Evolutionary conservation across 2,888 invertebrate genomes (phyloP).

Genomic region (Drosophila subquinaria): DNA sequence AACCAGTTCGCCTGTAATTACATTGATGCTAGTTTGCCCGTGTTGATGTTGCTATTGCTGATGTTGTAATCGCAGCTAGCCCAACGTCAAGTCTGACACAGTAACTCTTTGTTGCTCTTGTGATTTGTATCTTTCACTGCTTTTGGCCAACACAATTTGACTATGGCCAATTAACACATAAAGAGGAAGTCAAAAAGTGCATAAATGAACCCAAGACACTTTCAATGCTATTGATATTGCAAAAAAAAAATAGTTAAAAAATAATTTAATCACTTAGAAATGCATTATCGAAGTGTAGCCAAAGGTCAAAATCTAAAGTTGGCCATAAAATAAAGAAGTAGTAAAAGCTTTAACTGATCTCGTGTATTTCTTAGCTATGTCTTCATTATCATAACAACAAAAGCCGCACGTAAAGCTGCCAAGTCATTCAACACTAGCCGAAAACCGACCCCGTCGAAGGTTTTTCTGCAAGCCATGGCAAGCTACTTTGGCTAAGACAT

Average conservation of each 20-base stretch:
- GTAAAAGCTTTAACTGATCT: conserved; percentile 15
- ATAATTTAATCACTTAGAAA: conserved; percentile 8
- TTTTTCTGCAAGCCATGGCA: conserved; percentile 57
- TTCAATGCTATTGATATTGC: conserved; percentile 23
- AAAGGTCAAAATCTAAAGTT: neutral
- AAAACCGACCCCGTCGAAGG: conserved; percentile 68
- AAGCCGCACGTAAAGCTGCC: conserved; percentile 59
- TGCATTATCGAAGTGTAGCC: conserved; percentile 2
- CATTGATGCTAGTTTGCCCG: conserved; percentile 52
- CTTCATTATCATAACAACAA: conserved; percentile 47
- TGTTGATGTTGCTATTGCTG: conserved; percentile 20
- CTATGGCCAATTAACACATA: conserved; percentile 77
- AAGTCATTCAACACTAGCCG: conserved; percentile 57
- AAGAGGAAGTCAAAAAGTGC: conserved; percentile 27
- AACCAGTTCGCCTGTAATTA: conserved; percentile 73
- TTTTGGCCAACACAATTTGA: conserved; percentile 46
- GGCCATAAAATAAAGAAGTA: neutral
- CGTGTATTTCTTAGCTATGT: neutral
- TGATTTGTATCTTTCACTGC: conserved; percentile 23
- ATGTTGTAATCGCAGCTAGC: conserved; percentile 60
- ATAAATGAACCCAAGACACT: conserved; percentile 11
- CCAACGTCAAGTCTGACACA: conserved; percentile 43
- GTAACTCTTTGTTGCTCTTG: conserved; percentile 18
- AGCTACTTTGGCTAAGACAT: conserved; percentile 46
- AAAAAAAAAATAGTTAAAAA: neutral